Percentiles rank a stretch among this genome's conserved stretches.
Conservation (phyloP, 2,797 vertebrate genomes). For the Lepus townsendii region DNA sequence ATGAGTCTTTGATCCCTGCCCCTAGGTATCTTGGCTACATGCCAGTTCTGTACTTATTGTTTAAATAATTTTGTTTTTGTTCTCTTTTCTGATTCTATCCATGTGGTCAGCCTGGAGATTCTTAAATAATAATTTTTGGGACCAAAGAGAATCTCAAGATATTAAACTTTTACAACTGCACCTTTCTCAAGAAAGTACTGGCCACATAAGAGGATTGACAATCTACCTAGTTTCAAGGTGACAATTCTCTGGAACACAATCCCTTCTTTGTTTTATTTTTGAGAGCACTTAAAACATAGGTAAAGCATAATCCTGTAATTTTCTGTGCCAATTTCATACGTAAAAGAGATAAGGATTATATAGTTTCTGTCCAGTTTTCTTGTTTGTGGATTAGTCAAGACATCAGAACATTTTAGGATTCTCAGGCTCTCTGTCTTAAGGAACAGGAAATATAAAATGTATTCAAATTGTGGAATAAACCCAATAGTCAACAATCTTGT, state of each 20-base stretch:
- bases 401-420: background rate
- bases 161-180: constrained; percentile 78
- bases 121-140: constrained; percentile 77
- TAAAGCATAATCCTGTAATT: background rate
- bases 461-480: background rate
- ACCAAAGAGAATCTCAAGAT: constrained; percentile 73
- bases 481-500: background rate
- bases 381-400: background rate
- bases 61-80: constrained; percentile 83
- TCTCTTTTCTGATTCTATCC: constrained; percentile 87
- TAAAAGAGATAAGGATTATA: background rate
- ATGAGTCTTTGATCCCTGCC: constrained; percentile 87
- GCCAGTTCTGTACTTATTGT: constrained; percentile 84
- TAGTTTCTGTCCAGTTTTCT: background rate
- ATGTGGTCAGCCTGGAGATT: constrained; percentile 84
- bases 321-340: background rate
- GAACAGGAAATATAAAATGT: background rate
- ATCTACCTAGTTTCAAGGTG: background rate
- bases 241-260: background rate
- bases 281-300: background rate
- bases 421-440: background rate
- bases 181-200: constrained; percentile 70
- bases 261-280: background rate
- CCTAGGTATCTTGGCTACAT: constrained; percentile 84
- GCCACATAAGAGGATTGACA: constrained; percentile 1